phyloP scores from a whole-genome alignment of 2,797 vertebrate genomes.

The Acrossocheilus wenchowensis region DNA sequence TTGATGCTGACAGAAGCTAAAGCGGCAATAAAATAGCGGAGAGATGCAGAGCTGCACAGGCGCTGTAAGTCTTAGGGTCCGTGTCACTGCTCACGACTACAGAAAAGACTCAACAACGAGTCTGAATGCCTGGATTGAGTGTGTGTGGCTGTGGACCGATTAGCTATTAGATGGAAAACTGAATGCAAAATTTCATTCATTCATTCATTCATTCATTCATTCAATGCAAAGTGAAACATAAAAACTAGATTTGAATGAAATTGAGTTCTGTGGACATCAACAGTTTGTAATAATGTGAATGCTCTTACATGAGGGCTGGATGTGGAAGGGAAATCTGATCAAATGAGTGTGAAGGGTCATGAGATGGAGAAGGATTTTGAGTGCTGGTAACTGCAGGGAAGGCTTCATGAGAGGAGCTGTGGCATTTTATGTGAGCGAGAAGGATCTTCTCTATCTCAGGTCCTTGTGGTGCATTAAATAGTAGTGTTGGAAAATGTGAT shows the following conservation, averaged over 20 bases:
- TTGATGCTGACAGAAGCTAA: constrained; percentile 2
- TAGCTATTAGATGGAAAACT: not conserved
- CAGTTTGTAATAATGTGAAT: not conserved
- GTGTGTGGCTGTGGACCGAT: not conserved
- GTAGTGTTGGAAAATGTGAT: not conserved
- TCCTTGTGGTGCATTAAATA: not conserved
- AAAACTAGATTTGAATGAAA: not conserved
- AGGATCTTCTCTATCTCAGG: not conserved
- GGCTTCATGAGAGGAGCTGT: not conserved
- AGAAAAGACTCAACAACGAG: not conserved
- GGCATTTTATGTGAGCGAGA: not conserved
- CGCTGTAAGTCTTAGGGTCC: not conserved
- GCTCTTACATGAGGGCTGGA: not conserved
- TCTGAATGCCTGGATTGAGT: not conserved
- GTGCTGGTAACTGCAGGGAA: not conserved
- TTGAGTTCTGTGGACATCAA: not conserved
- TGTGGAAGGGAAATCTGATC: not conserved
- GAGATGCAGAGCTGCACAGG: constrained; percentile 1
- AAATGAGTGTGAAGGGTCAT: not conserved
- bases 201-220: not conserved
- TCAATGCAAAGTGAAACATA: not conserved
- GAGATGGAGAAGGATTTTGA: not conserved
- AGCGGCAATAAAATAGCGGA: not conserved
- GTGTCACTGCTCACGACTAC: constrained; percentile 14
- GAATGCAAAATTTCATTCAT: not conserved